Percentiles rank a stretch among this genome's conserved stretches.
Evolutionary conservation across 2,888 invertebrate species (phyloP).

Genomic region (Xestia c-nigrum): DNA sequence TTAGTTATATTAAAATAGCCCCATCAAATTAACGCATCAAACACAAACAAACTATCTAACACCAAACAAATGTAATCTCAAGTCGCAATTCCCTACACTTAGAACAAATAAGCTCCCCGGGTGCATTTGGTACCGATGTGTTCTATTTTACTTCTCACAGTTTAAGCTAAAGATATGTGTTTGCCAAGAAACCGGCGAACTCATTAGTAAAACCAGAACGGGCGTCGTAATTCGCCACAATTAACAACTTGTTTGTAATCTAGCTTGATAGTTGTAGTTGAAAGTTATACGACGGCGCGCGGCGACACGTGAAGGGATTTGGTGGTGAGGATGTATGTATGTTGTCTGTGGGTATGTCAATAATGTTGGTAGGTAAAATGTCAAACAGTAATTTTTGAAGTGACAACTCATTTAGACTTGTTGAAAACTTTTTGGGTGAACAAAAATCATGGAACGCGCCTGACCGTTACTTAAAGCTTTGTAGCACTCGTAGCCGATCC

Average conservation of each 20-base stretch:
- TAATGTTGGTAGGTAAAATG: background rate
- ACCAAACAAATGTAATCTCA: constrained; percentile 40
- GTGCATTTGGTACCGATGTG: constrained; percentile 66
- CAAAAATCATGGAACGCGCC: too few species aligned
- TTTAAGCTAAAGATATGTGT: constrained; percentile 80
- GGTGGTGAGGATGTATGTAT: background rate
- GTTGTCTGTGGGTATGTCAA: background rate
- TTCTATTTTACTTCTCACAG: constrained; percentile 75
- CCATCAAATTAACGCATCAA: constrained; percentile 5
- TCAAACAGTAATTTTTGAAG: background rate
- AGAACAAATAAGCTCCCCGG: constrained; percentile 58
- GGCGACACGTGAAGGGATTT: constrained; percentile 36
- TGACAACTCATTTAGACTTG: too few species aligned
- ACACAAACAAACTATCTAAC: constrained; percentile 30
- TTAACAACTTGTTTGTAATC: constrained; percentile 69
- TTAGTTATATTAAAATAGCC: too few species aligned
- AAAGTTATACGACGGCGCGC: constrained; percentile 45
- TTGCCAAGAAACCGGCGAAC: constrained; percentile 81
- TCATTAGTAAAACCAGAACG: constrained; percentile 79
- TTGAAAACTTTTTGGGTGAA: too few species aligned
- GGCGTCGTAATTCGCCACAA: constrained; percentile 68
- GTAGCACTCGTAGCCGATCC: too few species aligned
- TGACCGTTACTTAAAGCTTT: too few species aligned
- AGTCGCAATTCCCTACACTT: constrained; percentile 40
- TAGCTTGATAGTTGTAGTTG: constrained; percentile 60